Percentiles rank a stretch among this genome's conserved stretches.
These are phyloP conservation scores for Diabrotica undecimpunctata DNA, from an alignment of 1,140 invertebrate genomes.

Conservation along the genomic window DNA sequence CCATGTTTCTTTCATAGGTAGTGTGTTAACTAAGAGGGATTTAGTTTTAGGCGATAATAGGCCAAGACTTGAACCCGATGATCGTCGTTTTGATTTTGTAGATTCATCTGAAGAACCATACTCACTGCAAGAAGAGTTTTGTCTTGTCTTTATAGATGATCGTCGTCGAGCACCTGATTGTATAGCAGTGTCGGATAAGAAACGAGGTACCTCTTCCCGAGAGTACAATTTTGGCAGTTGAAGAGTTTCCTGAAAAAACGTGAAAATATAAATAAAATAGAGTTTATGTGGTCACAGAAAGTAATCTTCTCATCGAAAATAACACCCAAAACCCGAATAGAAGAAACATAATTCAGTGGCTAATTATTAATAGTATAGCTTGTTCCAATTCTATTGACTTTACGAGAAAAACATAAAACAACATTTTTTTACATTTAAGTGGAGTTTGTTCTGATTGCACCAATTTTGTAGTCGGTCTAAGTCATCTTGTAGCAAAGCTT, in stretches of 20 bases:
- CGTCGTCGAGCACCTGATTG: not conserved
- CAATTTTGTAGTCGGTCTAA: no score
- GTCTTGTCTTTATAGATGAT: not conserved
- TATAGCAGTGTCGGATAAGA: not conserved
- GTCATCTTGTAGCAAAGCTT: no score
- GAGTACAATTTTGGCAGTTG: constrained; percentile 4
- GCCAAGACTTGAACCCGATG: constrained; percentile 1
- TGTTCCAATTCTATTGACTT: no score
- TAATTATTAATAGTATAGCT: no score
- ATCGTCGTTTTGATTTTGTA: not conserved
- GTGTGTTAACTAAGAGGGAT: constrained; percentile 24
- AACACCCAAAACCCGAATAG: no score
- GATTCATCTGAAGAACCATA: not conserved
- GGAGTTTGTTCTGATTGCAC: no score
- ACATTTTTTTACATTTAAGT: no score
- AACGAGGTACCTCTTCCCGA: constrained; percentile 2
- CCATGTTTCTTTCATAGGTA: constrained; percentile 31
- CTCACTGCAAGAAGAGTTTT: not conserved
- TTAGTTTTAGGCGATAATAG: constrained; percentile 18
- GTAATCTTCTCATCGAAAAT: no score
- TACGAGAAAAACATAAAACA: no score
- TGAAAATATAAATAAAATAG: no score
- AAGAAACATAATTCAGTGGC: no score
- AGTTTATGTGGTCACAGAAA: no score
- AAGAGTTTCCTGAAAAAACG: constrained; percentile 9